Base-by-base conservation (phyloP, 2,113 vertebrate species). In the Silurus meridionalis region DNA sequence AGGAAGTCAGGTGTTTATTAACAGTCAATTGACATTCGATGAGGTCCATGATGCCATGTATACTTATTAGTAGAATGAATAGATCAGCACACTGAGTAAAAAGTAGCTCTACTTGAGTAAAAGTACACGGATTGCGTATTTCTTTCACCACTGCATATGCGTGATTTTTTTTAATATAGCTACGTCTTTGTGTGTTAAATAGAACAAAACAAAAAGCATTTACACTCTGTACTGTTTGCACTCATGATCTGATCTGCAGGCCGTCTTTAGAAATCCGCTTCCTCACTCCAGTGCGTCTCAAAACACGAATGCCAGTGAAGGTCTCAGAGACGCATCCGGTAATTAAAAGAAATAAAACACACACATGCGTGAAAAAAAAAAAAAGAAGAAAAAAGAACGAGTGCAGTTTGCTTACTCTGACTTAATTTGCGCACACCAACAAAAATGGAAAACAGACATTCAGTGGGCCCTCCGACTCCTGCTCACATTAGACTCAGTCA, bases 371-470 rank as follows among this genome's bases (percentile, higher is more conserved):
- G 37, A 21, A 67, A 0, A 77, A 21, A 55, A 53, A n/a, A 28
- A 63, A 46, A 66, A 37, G 50, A 9, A 82, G 0, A 82, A 60
- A 75, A 57, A 69, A 57, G 80, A 28, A 37, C 37, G 37, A 37
- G 37, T 37, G 50, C 86, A 87, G 89, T 85, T 75, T 83, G 84
- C 88, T 91, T 83, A 86, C 85, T 87, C 87, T 25, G 61, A 89
- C 85, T 90, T 92, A 89, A 92, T 91, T 90, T 92, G 91, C 90
- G 87, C 90, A 91, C 90, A 91, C 90, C 88, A 87, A 92, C 91
- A 92, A 86, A 91, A 94, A 92, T 93, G 91, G 87, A 93, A 93
- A 93, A 91, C 89, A 92, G 90, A 86, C 85, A 57, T 84, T 89
- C 77, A 92, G 84, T 86, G 89, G 88, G 83, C 79, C 82, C 85